Evolutionary conservation across 2,797 vertebrate genomes (phyloP).

Genomic region (Eulemur rubriventer): DNA sequence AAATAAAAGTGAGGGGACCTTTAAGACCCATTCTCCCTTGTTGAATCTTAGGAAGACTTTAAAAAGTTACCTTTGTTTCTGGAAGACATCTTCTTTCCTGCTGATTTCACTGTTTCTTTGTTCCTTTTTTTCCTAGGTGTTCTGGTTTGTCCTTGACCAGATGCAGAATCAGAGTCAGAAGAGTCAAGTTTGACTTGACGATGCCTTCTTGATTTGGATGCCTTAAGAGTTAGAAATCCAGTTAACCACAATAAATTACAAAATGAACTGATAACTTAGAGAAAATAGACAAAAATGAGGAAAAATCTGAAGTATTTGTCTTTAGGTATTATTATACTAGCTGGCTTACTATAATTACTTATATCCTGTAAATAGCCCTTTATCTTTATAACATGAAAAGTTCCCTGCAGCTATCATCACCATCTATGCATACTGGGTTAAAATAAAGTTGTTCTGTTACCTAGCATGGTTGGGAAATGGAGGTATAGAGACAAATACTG

Average conservation of each 20-base stretch:
- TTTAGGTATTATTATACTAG: not conserved
- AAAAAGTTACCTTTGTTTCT: conserved; percentile 76
- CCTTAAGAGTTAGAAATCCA: conserved; percentile 83
- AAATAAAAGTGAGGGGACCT: not conserved
- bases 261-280: not conserved
- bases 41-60: not conserved
- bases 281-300: not conserved
- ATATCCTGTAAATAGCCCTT: not conserved
- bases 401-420: not conserved
- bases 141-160: conserved; percentile 38
- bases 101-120: conserved; percentile 38
- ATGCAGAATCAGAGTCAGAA: conserved; percentile 71
- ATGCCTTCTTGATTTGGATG: conserved; percentile 88
- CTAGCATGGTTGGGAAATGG: not conserved
- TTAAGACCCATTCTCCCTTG: not conserved
- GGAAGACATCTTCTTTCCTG: conserved; percentile 36
- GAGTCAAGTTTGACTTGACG: conserved; percentile 85
- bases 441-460: not conserved
- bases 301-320: not conserved
- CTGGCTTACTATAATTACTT: not conserved
- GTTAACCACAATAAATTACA: not conserved
- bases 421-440: not conserved
- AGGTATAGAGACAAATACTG: not conserved
- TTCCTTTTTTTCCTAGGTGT: conserved; percentile 53
- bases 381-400: not conserved